These are phyloP conservation scores for Ecliptopera silaceata DNA, from an alignment of 2,888 invertebrate genomes.

Conservation along the genomic window DNA sequence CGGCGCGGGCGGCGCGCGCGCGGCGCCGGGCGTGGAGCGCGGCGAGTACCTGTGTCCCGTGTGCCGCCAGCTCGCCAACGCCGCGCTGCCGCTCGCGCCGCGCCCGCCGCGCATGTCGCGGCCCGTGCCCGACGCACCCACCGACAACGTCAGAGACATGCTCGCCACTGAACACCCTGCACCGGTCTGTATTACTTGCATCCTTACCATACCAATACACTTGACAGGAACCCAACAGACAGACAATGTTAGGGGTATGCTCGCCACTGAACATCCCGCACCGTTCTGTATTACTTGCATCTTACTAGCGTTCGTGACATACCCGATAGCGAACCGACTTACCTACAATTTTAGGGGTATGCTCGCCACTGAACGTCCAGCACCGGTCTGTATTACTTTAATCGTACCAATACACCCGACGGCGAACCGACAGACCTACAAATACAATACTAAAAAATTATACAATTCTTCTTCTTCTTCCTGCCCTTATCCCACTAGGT, in stretches of 20 bases:
- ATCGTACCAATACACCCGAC: no score
- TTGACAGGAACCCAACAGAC: no score
- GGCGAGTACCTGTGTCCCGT: slow-evolving; percentile 98
- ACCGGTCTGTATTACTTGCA: slow-evolving; percentile 56
- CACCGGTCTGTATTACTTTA: slow-evolving; percentile 70
- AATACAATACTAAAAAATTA: no score
- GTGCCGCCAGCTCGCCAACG: slow-evolving; percentile 90
- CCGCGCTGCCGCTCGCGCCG: slow-evolving; percentile 92
- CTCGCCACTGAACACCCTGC: slow-evolving; percentile 84
- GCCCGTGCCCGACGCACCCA: slow-evolving; percentile 57
- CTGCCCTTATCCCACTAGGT: no score
- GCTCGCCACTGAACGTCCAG: slow-evolving; percentile 84
- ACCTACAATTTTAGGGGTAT: slow-evolving; percentile 61
- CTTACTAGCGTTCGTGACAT: no score
- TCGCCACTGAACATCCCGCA: slow-evolving; percentile 84
- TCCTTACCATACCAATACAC: no score
- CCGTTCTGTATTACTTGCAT: slow-evolving; percentile 57
- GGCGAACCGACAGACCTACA: no score
- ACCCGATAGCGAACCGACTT: no score
- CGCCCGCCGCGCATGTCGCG: slow-evolving; percentile 80
- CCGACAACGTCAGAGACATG: slow-evolving; percentile 68
- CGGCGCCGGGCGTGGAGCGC: slow-evolving; percentile 83
- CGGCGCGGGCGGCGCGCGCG: slow-evolving; percentile 85
- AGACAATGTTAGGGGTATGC: slow-evolving; percentile 68
- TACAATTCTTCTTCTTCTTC: no score